phyloP scores from a whole-genome alignment of 37 sponge, comb jelly and placozoan species.

The Spongilla lacustris region DNA sequence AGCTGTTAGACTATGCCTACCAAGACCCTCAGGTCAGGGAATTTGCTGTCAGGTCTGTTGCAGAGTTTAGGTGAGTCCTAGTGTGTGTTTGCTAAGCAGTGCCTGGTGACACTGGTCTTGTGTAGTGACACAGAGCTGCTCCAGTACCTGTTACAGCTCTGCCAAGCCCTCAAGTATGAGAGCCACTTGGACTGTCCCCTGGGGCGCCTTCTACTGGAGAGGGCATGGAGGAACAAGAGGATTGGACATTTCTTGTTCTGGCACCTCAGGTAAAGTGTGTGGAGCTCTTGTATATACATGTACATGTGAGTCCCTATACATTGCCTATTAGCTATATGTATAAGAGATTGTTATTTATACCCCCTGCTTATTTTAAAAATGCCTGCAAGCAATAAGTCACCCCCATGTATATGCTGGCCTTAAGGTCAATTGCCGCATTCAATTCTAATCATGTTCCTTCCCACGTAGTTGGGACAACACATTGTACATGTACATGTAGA shows the following conservation, averaged over 20 bases:
- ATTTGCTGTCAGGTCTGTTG: slow-evolving; percentile 70
- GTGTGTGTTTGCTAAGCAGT: not conserved
- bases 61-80: slow-evolving; percentile 5
- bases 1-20: slow-evolving; percentile 90
- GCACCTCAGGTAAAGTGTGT: slow-evolving; percentile 74
- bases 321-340: no score
- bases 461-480: no score
- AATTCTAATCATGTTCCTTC: no score
- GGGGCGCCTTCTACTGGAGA: slow-evolving; percentile 80
- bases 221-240: slow-evolving; percentile 85
- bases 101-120: no score
- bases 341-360: no score
- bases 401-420: no score
- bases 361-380: no score
- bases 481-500: no score
- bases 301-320: no score
- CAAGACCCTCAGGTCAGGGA: slow-evolving; percentile 79
- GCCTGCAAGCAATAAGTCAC: no score
- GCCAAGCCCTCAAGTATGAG: slow-evolving; percentile 93
- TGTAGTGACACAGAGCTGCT: slow-evolving; percentile 26
- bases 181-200: slow-evolving; percentile 87
- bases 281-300: no score
- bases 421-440: no score
- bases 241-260: slow-evolving; percentile 98
- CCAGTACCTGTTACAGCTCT: slow-evolving; percentile 68